Base-by-base conservation (phyloP, 2,797 vertebrate genomes). In the Acipenser transmontanus region DNA sequence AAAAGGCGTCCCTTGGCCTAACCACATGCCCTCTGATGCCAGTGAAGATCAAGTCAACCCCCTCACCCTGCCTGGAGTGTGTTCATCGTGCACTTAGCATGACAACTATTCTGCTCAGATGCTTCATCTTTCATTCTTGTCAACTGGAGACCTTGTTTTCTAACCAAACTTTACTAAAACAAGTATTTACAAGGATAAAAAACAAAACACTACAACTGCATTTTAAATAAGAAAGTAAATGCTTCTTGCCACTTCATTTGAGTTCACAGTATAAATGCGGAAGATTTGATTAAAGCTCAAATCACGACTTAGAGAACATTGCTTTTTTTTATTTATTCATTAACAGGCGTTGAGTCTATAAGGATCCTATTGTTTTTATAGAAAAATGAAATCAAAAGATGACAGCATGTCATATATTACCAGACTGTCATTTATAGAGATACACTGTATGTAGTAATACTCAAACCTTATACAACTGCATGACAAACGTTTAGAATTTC, bases 41-140 rank as follows among this genome's bases (percentile, higher is more conserved):
- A 64, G 48, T 48, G 20, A 50, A 12, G n/a, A 66, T 66, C 65
- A 59, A 52, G 7, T 59, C 65, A 66, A 13, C 49, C n/a, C 34
- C 48, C 54, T 8, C 6, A 62, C 54, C 57, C 67, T 48, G 56
- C 67, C 67, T 64, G 17, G 62, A 60, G 62, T 54, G 48, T 47
- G 14, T 49, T 50, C 52, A 54, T 64, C 62, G 64, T 62, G 62
- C 66, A 68, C 62, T 50, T 50, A 47, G 47, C 20, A 13, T 11
- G 8, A 62, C 9, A 67, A 14, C 59, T 65, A 66, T 13, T 14
- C 8, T 51, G 17, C 17, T 2, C 48, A 67, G 34, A 69, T 20
- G 8, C 67, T 64, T 69, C 65, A 69, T 52, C 69, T 66, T 62
- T 54, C 61, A 69, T 71, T 63, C 68, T 64, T 50, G 70, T 61